Base-by-base conservation (phyloP, 2,888 invertebrate genomes). In the Nemotelus pantherinus region DNA sequence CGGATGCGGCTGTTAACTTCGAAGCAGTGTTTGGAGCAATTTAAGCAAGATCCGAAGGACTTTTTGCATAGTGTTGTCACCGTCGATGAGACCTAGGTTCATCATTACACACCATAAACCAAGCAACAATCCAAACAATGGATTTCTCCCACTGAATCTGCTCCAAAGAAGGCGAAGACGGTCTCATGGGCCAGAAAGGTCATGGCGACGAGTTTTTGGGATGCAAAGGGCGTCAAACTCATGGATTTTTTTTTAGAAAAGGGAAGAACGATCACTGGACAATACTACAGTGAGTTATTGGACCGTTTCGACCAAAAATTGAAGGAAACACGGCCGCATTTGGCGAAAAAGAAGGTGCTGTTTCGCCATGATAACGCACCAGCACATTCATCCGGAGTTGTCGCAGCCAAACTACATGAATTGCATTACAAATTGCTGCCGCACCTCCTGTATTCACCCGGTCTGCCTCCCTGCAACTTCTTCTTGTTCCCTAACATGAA, bases 271-370 rank as follows among this genome's bases (percentile, higher is more conserved):
- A 50, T 75, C 64, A n/a, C n/a, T n/a, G n/a, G n/a, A n/a, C n/a
- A n/a, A n/a, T n/a, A n/a, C n/a, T n/a, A n/a, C n/a, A n/a, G n/a
- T n/a, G n/a, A n/a, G n/a, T n/a, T n/a, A n/a, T n/a, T n/a, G n/a
- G n/a, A n/a, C n/a, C n/a, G n/a, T n/a, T n/a, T n/a, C n/a, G n/a
- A n/a, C n/a, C n/a, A n/a, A n/a, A n/a, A n/a, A n/a, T n/a, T n/a
- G n/a, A n/a, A n/a, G n/a, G 25, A 67, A 77, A 77, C 50, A 67
- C 57, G 76, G 68, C 68, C 55, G 25, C 68, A 67, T 77, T 68
- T 77, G 76, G 76, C 76, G 47, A 77, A 77, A 45, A 76, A 64
- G 45, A 75, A 76, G n/a, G 64, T 64, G 48, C 1, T 64, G 10
- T 76, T 64, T 53, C 64, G 64, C 47, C 58, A 77, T 45, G 6